phyloP scores from a whole-genome alignment of 2,113 vertebrate genomes.

The Zosterops pallidus region DNA sequence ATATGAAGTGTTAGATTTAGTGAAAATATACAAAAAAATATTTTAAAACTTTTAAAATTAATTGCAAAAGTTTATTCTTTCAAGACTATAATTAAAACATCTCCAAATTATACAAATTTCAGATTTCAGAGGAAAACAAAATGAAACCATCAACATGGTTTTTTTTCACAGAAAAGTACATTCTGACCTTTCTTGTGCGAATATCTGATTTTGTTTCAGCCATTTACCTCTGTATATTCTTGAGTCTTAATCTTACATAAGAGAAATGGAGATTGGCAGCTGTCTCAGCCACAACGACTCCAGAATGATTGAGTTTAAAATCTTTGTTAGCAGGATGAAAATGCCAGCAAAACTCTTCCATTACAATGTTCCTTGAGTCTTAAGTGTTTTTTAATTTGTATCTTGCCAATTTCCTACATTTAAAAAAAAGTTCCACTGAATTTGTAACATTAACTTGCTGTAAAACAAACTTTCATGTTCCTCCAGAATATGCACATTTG shows the following conservation, averaged over 20 bases:
- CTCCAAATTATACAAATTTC: neutral
- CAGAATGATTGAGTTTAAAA: neutral
- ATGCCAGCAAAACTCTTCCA: neutral
- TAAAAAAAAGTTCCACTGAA: neutral
- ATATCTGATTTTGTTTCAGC: neutral
- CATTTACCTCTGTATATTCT: neutral
- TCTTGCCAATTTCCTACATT: neutral
- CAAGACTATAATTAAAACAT: neutral
- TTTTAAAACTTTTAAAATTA: neutral
- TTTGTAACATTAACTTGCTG: neutral
- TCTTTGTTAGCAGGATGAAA: neutral
- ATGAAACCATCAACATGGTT: neutral
- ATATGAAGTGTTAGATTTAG: neutral
- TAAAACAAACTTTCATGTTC: neutral
- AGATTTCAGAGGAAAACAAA: neutral
- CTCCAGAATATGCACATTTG: neutral
- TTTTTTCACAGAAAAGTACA: neutral
- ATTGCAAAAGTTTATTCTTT: neutral
- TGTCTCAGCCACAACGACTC: fast-evolving
- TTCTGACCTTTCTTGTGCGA: neutral
- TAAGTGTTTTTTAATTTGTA: neutral
- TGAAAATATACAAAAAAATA: fast-evolving
- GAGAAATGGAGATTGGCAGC: fast-evolving
- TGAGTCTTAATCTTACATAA: neutral
- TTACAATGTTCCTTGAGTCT: neutral